Percentiles rank a stretch among this genome's conserved stretches.
These are phyloP conservation scores for Leucophenga varia DNA, from an alignment of 1,140 invertebrate genomes.

Conservation along the genomic window DNA sequence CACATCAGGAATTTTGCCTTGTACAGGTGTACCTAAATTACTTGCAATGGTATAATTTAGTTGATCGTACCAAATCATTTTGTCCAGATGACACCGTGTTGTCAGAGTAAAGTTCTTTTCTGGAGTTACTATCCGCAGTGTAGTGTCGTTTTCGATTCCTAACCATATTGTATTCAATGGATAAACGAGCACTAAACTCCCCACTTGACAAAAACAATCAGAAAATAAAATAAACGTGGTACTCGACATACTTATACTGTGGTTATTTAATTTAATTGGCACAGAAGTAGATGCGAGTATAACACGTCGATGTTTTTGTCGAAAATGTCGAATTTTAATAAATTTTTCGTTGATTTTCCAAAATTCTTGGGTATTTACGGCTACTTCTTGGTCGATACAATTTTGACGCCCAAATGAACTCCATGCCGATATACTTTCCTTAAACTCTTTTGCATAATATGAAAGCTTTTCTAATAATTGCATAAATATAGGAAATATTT, in stretches of 20 bases:
- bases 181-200: slow-evolving; percentile 64
- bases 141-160: slow-evolving; percentile 61
- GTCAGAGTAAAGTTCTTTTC: slow-evolving; percentile 74
- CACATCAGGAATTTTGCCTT: slow-evolving; percentile 66
- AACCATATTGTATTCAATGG: slow-evolving; percentile 78
- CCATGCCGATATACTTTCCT: slow-evolving; percentile 41
- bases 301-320: slow-evolving; percentile 63
- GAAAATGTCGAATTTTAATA: slow-evolving; percentile 30
- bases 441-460: slow-evolving; percentile 31
- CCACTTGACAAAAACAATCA: slow-evolving; percentile 72
- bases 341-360: slow-evolving; percentile 44
- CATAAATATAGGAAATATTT: slow-evolving; percentile 38
- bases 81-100: slow-evolving; percentile 67
- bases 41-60: slow-evolving; percentile 67
- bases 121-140: slow-evolving; percentile 68
- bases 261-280: slow-evolving; percentile 64
- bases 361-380: slow-evolving; percentile 49
- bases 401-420: slow-evolving; percentile 36
- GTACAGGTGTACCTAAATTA: slow-evolving; percentile 60
- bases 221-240: slow-evolving; percentile 74
- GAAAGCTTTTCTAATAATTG: slow-evolving; percentile 45
- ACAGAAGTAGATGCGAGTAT: slow-evolving; percentile 74
- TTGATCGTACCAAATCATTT: slow-evolving; percentile 77
- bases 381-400: slow-evolving; percentile 47
- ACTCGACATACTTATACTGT: slow-evolving; percentile 60